phyloP scores from a whole-genome alignment of 2,888 invertebrate genomes.

The Athetis lepigone region DNA sequence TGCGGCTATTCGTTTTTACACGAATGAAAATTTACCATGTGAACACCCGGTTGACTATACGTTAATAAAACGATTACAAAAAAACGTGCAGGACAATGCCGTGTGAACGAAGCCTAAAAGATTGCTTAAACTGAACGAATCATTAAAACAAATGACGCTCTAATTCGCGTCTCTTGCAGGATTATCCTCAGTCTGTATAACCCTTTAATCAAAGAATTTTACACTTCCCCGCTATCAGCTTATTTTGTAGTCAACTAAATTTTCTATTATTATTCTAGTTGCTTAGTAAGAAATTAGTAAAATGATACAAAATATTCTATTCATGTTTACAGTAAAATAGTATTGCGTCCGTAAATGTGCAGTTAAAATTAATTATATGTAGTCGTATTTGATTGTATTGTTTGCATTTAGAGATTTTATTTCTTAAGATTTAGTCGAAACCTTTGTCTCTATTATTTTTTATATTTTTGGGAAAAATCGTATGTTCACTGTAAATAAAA shows the following conservation, averaged over 20 bases:
- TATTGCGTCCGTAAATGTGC: constrained; percentile 54
- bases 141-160: not conserved
- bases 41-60: too few relatives aligned
- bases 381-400: constrained; percentile 45
- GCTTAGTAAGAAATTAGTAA: not conserved
- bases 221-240: not conserved
- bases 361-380: constrained; percentile 29
- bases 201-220: not conserved
- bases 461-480: constrained; percentile 31
- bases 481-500: constrained; percentile 10
- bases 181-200: not conserved
- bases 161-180: not conserved
- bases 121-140: too few relatives aligned
- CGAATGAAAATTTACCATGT: too few relatives aligned
- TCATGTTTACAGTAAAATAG: constrained; percentile 43
- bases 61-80: too few relatives aligned
- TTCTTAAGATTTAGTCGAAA: constrained; percentile 32
- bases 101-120: too few relatives aligned
- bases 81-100: too few relatives aligned
- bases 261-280: not conserved
- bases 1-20: too few relatives aligned
- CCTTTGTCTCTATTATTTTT: constrained; percentile 34
- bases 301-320: constrained; percentile 6
- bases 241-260: not conserved
- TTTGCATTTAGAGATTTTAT: constrained; percentile 57